Base-by-base conservation (phyloP, 2,888 invertebrate species). In the Empis stercorea region DNA sequence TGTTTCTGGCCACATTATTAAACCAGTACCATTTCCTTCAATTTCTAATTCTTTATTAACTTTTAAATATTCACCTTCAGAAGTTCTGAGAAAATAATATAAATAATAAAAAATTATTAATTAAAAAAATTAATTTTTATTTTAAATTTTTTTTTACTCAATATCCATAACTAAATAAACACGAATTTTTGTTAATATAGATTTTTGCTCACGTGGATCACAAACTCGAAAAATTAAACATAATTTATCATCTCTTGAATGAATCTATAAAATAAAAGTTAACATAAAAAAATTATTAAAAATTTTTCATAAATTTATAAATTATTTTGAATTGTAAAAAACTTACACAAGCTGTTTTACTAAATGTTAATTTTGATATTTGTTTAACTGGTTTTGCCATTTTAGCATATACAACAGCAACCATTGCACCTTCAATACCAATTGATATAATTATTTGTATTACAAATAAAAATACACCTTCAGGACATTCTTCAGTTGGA, bases 1-100 rank as follows among this genome's bases (percentile, higher is more conserved):
- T 2, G 87, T 86, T 58, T 87, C 80, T 0, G 93, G 93, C 92
- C 92, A 94, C 39, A 88, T 76, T 58, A 89, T 83, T 34, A 76
- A 63, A 32, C 84, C 79, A 50, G 63, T 58, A 1, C 79, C 78
- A 44, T 78, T 74, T 50, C 79, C 76, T 61, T 76, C 75, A 51
- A 84, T 63, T 52, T 77, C 73, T 43, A 89, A 69, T 55, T 80
- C 78, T 55, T 79, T 78, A 57, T 87, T 82, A 59, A 81, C 81
- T 65, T 86, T 80, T 6, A 86, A 72, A 30, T 80, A 63, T 63
- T 87, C 87, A 0, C 84, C 84, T 68, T 87, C 87, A 9, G 57
- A 56, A 6, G 68, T 65, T 37, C 68, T 68, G 47, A 13, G 47
- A 49, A 45, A 5, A 34, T 34, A 13, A 32, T 4, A 20, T 20